phyloP scores from a whole-genome alignment of 2,113 vertebrate species.

The Platichthys stellatus region DNA sequence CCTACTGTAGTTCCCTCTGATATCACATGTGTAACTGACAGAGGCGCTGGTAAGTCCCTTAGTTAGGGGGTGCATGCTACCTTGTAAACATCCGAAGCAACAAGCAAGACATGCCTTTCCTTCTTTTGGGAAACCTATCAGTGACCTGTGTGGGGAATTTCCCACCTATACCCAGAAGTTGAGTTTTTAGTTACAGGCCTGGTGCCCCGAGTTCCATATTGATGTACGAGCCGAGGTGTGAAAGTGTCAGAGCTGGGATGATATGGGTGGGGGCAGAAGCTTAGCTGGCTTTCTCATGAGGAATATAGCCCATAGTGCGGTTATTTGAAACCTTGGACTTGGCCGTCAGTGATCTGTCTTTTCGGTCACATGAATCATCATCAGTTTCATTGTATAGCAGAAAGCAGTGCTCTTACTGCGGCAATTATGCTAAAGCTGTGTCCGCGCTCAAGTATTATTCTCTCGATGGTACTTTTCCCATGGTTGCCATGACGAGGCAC shows the following conservation, averaged over 20 bases:
- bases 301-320: slow-evolving; percentile 69
- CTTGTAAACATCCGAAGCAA: slow-evolving; percentile 38
- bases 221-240: slow-evolving; percentile 74
- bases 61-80: background rate
- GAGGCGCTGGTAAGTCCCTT: slow-evolving; percentile 16
- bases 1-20: slow-evolving; percentile 53
- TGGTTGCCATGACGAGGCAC: slow-evolving; percentile 67
- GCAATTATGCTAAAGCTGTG: slow-evolving; percentile 46
- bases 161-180: slow-evolving; percentile 60
- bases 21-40: slow-evolving; percentile 50
- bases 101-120: slow-evolving; percentile 30
- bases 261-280: slow-evolving; percentile 68
- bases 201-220: slow-evolving; percentile 70
- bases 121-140: slow-evolving; percentile 51
- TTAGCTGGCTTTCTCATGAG: slow-evolving; percentile 71
- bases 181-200: slow-evolving; percentile 79
- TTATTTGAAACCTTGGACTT: slow-evolving; percentile 72
- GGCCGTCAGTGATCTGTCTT: slow-evolving; percentile 66
- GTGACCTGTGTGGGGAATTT: slow-evolving; percentile 61
- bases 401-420: slow-evolving; percentile 56
- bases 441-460: background rate
- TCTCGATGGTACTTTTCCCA: slow-evolving; percentile 59
- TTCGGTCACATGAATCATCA: slow-evolving; percentile 71
- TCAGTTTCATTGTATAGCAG: slow-evolving; percentile 59
- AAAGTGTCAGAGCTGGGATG: slow-evolving; percentile 66